These are phyloP conservation scores for Diadumene lineata DNA, from an alignment of 92 coral and sea anemone genomes.

Conservation along the genomic window DNA sequence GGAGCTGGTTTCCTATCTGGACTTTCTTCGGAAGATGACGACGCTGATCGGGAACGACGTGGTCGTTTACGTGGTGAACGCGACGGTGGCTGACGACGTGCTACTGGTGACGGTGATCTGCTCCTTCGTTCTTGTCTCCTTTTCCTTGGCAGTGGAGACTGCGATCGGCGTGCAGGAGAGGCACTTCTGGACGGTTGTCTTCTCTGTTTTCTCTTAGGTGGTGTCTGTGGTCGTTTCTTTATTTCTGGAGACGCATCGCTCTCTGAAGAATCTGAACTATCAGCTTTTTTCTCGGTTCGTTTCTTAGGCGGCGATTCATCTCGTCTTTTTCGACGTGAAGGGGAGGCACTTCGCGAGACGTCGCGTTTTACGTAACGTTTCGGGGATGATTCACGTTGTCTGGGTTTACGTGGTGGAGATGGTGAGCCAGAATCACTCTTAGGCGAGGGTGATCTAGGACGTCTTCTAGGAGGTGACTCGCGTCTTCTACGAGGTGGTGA, in stretches of 20 bases:
- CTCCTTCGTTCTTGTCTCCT: slow-evolving; percentile 30
- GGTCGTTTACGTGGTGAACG: slow-evolving; percentile 42
- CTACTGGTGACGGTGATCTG: slow-evolving; percentile 30
- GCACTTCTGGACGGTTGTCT: slow-evolving; percentile 8
- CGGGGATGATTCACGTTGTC: slow-evolving; percentile 9
- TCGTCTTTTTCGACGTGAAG: slow-evolving; percentile 20
- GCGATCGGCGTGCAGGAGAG: slow-evolving; percentile 22
- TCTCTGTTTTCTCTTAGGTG: slow-evolving; percentile 2
- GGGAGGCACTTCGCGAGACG: slow-evolving; percentile 57
- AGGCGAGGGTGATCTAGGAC: slow-evolving; percentile 25
- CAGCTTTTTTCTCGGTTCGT: slow-evolving; percentile 12
- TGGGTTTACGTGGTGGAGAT: slow-evolving; percentile 39
- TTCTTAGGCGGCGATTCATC: background rate
- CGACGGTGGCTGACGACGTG: slow-evolving; percentile 39
- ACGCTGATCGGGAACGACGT: slow-evolving; percentile 26
- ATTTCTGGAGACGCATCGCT: slow-evolving; percentile 22
- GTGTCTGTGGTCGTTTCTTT: slow-evolving; percentile 1
- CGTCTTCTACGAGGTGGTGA: slow-evolving; percentile 52
- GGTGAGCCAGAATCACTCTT: slow-evolving; percentile 33
- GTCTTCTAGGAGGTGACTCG: slow-evolving; percentile 55
- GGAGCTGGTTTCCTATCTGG: slow-evolving; percentile 27
- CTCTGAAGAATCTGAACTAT: slow-evolving; percentile 16
- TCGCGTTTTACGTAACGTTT: slow-evolving; percentile 40
- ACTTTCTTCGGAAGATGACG: slow-evolving; percentile 41
- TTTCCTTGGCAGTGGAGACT: slow-evolving; percentile 23